These are phyloP conservation scores for Agelastica alni DNA, from an alignment of 2,888 invertebrate genomes.

Conservation along the genomic window DNA sequence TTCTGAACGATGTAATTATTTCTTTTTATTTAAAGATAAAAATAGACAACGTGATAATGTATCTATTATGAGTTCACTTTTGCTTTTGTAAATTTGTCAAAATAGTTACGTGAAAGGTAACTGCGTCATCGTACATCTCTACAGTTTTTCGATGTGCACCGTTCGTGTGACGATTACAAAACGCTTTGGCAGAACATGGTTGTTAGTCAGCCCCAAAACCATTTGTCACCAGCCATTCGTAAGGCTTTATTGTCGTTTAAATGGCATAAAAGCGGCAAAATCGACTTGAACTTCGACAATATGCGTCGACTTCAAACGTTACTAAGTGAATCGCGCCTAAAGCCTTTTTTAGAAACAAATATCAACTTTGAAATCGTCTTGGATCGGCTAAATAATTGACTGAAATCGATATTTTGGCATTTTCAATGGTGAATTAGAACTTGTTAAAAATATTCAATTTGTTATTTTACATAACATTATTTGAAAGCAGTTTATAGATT, in stretches of 20 bases:
- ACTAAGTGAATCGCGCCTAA: slow-evolving; percentile 26
- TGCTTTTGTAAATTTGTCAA: not conserved
- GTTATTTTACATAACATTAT: no score
- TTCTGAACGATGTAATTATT: no score
- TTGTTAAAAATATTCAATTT: no score
- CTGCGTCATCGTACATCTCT: slow-evolving; percentile 6
- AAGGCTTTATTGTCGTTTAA: slow-evolving; percentile 38
- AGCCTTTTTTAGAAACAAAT: slow-evolving; percentile 20
- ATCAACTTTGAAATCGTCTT: slow-evolving; percentile 6
- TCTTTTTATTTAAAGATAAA: no score
- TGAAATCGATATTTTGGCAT: no score
- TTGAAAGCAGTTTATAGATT: no score
- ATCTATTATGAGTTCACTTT: not conserved
- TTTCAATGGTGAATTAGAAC: no score
- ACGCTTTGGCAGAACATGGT: slow-evolving; percentile 36
- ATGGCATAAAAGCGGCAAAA: slow-evolving; percentile 36
- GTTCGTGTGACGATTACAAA: slow-evolving; percentile 39
- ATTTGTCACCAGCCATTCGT: slow-evolving; percentile 43
- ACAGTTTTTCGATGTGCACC: slow-evolving; percentile 24
- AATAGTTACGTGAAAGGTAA: not conserved
- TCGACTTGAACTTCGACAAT: slow-evolving; percentile 34
- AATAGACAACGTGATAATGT: not conserved
- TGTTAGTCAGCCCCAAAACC: slow-evolving; percentile 42
- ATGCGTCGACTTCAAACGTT: slow-evolving; percentile 29
- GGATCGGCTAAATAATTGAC: no score